Conservation (phyloP, 2,113 vertebrate species). For the Onychostoma macrolepis region DNA sequence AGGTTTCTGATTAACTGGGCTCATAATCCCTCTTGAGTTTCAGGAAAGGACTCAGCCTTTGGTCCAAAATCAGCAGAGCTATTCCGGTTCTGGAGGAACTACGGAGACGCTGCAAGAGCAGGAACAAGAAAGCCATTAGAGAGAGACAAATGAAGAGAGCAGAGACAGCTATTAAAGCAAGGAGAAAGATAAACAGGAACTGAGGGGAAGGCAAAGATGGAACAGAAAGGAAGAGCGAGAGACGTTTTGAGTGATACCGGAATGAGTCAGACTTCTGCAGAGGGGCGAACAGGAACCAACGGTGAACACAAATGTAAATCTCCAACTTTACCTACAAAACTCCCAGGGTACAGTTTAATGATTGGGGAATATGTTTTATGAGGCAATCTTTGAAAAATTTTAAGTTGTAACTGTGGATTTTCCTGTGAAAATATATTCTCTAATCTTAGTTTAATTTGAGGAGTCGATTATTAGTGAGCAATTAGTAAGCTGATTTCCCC, state of each 20-base stretch:
- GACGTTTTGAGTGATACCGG: neutral
- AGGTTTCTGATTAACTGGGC: constrained; percentile 53
- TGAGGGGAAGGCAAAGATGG: neutral
- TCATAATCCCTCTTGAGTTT: constrained; percentile 58
- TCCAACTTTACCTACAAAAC: neutral
- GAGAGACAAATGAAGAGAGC: constrained; percentile 34
- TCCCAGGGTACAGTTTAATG: neutral
- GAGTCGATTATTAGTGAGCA: neutral
- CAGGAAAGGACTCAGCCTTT: constrained; percentile 40
- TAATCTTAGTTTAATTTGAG: neutral
- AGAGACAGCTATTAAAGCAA: neutral
- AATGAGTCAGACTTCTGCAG: neutral
- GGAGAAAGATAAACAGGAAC: constrained; percentile 13
- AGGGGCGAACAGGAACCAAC: neutral
- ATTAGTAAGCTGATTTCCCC: neutral
- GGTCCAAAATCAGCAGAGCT: constrained; percentile 36
- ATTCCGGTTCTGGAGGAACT: constrained; percentile 49
- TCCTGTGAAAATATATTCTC: neutral
- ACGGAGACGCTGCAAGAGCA: constrained; percentile 8
- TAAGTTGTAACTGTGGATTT: neutral
- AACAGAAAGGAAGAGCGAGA: neutral
- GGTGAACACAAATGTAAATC: neutral
- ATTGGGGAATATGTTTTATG: constrained; percentile 15
- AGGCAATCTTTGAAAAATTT: neutral
- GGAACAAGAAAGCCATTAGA: constrained; percentile 45